Percentiles rank a stretch among this genome's conserved stretches.
phyloP scores from a whole-genome alignment of 37 sponge, comb jelly and placozoan genomes.

The Ephydatia muelleri region DNA sequence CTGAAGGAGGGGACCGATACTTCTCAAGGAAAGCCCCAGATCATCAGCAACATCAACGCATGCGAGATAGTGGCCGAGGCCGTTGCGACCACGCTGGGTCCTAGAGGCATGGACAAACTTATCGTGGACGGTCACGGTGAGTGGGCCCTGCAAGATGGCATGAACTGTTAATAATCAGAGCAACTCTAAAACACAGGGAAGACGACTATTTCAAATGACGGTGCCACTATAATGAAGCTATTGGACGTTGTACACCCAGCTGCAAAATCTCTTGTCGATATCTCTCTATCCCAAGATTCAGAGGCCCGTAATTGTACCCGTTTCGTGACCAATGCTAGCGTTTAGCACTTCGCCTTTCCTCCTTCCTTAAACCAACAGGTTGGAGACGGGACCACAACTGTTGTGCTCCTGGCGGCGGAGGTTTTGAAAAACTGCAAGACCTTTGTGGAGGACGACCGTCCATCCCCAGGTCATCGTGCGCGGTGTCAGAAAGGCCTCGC shows the following conservation, averaged over 20 bases:
- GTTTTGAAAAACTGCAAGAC: slow-evolving; percentile 94
- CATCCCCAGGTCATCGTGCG: slow-evolving; percentile 95
- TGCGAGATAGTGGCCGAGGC: slow-evolving; percentile 94
- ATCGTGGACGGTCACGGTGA: slow-evolving; percentile 95
- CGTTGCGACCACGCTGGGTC: slow-evolving; percentile 95
- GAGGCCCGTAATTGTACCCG: slow-evolving; percentile 50
- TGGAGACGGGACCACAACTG: slow-evolving; percentile 98
- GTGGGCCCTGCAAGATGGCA: background rate
- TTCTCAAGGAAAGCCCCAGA: slow-evolving; percentile 96
- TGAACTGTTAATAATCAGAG: background rate
- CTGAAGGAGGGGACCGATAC: slow-evolving; percentile 98
- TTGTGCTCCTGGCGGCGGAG: slow-evolving; percentile 94
- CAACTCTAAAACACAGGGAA: slow-evolving; percentile 68
- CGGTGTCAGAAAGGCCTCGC: slow-evolving; percentile 85
- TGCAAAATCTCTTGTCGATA: slow-evolving; percentile 96
- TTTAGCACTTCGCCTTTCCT: background rate
- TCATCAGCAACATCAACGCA: slow-evolving; percentile 99
- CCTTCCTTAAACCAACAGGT: slow-evolving; percentile 54
- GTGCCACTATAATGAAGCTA: slow-evolving; percentile 96
- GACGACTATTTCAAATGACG: slow-evolving; percentile 99
- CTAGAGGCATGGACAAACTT: slow-evolving; percentile 98
- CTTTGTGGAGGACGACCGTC: slow-evolving; percentile 94
- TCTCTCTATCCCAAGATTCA: slow-evolving; percentile 97
- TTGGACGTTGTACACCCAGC: slow-evolving; percentile 98
- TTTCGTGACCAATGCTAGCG: background rate